A percentile compares a stretch with the other conserved stretches of the same genome.
phyloP scores from a whole-genome alignment of 2,113 vertebrate species.

The Sialia sialis region DNA sequence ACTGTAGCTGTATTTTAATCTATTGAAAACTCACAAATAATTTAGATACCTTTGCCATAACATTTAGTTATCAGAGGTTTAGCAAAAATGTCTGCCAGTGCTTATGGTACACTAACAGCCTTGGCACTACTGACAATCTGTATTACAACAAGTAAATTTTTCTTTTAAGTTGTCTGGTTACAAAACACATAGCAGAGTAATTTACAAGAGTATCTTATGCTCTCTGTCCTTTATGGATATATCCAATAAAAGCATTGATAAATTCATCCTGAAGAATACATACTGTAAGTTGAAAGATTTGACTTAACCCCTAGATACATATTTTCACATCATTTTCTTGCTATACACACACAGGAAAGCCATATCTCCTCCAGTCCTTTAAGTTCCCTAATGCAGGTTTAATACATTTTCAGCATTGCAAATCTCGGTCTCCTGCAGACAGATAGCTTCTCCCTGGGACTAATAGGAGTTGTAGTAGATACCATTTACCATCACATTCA shows the following conservation, averaged over 20 bases:
- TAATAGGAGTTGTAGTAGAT: neutral
- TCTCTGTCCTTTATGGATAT: neutral
- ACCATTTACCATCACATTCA: neutral
- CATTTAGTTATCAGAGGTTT: neutral
- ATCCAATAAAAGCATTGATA: neutral
- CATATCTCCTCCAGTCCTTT: neutral
- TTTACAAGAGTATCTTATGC: neutral
- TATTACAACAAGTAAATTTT: neutral
- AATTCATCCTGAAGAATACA: neutral
- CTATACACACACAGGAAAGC: neutral
- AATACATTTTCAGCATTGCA: neutral
- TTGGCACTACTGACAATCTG: neutral
- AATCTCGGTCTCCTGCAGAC: neutral
- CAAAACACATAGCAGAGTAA: neutral
- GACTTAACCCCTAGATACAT: neutral
- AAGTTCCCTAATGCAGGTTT: neutral
- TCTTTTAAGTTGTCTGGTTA: neutral
- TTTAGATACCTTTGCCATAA: neutral
- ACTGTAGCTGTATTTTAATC: neutral
- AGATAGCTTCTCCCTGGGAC: neutral
- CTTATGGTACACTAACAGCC: neutral
- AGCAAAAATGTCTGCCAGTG: neutral
- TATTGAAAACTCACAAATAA: slow-evolving; percentile 7
- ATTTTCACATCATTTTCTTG: accelerated
- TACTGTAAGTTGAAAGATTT: neutral